A percentile compares a stretch with the other conserved stretches of the same genome.
These are phyloP conservation scores for Mylabris sibirica DNA, from an alignment of 2,888 invertebrate species.

Conservation along the genomic window DNA sequence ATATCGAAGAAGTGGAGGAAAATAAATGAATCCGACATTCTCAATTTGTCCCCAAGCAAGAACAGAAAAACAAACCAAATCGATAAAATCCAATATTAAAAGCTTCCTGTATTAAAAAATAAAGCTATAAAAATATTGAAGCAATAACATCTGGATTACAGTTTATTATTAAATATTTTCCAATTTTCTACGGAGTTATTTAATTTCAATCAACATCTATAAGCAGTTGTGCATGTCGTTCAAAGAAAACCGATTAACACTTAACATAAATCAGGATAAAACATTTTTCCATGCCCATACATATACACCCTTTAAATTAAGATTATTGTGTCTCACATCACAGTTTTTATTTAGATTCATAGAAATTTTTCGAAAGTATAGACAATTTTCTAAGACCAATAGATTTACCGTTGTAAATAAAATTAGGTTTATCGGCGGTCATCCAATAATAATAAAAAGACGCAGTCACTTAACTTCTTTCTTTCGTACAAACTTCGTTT, in stretches of 20 bases:
- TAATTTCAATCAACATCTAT: not conserved
- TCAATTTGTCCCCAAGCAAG: no score
- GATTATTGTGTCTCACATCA: not conserved
- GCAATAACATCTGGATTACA: not conserved
- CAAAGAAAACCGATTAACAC: slow-evolving; percentile 4
- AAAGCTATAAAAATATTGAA: not conserved
- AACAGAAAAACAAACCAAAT: not conserved
- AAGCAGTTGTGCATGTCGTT: not conserved
- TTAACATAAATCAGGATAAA: not conserved
- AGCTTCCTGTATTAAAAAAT: not conserved
- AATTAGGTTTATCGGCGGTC: slow-evolving; percentile 22
- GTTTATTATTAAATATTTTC: not conserved
- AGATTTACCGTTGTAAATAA: slow-evolving; percentile 7
- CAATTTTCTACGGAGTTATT: not conserved
- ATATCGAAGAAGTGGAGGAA: not conserved
- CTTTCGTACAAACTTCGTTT: not conserved
- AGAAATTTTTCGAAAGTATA: no score
- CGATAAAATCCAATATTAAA: not conserved
- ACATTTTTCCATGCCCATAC: not conserved
- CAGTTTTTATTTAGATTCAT: no score
- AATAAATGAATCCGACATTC: no score
- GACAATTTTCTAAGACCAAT: not conserved
- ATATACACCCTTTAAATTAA: not conserved
- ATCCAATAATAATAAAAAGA: slow-evolving; percentile 6
- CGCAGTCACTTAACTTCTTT: not conserved